Conservation (phyloP, 2,888 invertebrate genomes). For the Drosophila recens region DNA sequence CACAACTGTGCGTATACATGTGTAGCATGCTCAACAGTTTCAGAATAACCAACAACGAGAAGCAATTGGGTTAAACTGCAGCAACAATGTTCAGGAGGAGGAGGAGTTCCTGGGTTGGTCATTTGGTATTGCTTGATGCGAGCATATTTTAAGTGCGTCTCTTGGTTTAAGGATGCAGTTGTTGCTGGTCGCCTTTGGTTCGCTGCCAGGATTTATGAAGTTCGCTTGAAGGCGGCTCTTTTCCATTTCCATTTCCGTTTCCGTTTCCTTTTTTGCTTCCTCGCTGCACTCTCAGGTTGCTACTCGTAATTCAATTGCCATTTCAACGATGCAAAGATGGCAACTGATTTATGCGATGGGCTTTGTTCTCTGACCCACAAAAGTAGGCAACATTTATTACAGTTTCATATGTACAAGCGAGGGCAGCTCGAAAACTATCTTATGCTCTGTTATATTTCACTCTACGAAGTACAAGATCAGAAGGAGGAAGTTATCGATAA, state of each 20-base stretch:
- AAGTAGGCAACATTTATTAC: constrained; percentile 42
- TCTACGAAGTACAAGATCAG: too few relatives aligned
- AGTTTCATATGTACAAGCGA: constrained; percentile 16
- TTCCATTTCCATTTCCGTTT: constrained; percentile 47
- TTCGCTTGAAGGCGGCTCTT: constrained; percentile 48
- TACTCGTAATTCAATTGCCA: constrained; percentile 75
- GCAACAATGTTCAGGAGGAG: not conserved
- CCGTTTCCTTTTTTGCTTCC: constrained; percentile 13
- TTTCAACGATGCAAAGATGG: constrained; percentile 47
- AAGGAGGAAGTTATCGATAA: too few relatives aligned
- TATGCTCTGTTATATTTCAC: too few relatives aligned
- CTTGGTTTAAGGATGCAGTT: constrained; percentile 40
- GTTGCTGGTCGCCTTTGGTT: constrained; percentile 29
- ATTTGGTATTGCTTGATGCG: constrained; percentile 43
- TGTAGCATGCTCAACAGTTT: constrained; percentile 1
- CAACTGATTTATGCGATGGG: constrained; percentile 52
- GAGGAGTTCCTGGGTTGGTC: not conserved
- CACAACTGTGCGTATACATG: not conserved
- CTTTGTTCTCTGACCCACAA: constrained; percentile 36
- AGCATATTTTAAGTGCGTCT: constrained; percentile 57
- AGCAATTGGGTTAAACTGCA: not conserved
- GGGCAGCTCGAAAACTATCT: not conserved
- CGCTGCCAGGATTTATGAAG: constrained; percentile 68
- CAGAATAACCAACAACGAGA: constrained; percentile 3
- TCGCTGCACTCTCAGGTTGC: constrained; percentile 60